phyloP scores from a whole-genome alignment of 2,888 invertebrate genomes.

The Arenicola marina region DNA sequence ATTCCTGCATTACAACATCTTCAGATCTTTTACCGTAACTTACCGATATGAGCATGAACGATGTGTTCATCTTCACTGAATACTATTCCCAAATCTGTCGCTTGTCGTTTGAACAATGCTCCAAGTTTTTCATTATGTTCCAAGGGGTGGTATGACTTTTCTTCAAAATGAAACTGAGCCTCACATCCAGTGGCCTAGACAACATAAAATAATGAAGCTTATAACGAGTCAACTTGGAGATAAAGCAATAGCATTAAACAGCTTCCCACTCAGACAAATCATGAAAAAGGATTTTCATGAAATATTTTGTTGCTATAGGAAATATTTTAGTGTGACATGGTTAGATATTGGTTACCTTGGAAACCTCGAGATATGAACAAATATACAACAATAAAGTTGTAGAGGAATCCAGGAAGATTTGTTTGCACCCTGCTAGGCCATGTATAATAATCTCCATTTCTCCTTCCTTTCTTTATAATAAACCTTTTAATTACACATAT shows the following conservation, averaged over 20 bases:
- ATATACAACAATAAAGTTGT: no score
- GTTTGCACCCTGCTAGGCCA: no score
- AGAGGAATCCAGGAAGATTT: no score
- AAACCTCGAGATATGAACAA: no score
- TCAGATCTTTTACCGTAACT: neutral
- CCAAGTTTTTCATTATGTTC: constrained; percentile 13
- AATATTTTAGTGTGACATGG: no score
- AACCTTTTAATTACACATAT: no score
- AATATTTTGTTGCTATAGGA: neutral
- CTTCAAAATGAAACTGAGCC: constrained; percentile 19
- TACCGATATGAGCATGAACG: neutral
- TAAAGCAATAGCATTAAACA: neutral
- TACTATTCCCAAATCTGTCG: constrained; percentile 2
- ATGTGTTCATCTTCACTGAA: constrained; percentile 4
- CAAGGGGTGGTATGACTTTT: constrained; percentile 14
- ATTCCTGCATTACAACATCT: neutral
- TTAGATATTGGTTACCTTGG: no score
- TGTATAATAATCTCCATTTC: no score
- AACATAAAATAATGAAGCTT: no score
- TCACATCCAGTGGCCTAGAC: constrained; percentile 25
- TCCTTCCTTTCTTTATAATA: no score
- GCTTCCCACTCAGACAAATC: neutral
- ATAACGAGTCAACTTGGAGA: no score
- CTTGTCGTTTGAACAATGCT: constrained; percentile 12
- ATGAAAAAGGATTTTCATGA: neutral